Percentiles rank a stretch among this genome's conserved stretches.
These are phyloP conservation scores for Mimas tiliae DNA, from an alignment of 2,888 invertebrate species.

Conservation along the genomic window DNA sequence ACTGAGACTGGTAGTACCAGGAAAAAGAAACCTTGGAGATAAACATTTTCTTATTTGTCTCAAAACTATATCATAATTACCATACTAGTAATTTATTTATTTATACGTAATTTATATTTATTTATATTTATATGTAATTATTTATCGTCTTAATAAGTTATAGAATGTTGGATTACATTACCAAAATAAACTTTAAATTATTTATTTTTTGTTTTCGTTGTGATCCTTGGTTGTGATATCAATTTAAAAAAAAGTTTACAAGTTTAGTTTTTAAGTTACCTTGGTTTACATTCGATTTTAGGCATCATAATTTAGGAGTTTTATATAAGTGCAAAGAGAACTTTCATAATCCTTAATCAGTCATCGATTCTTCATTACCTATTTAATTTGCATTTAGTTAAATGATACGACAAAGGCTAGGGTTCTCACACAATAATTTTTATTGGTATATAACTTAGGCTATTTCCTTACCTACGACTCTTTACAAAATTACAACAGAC, in stretches of 20 bases:
- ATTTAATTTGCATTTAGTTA: neutral
- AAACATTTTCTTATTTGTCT: conserved; percentile 31
- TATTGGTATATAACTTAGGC: conserved; percentile 82
- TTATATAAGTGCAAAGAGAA: too few relatives aligned
- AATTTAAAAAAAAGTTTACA: neutral
- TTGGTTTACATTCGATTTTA: too few relatives aligned
- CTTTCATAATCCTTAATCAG: too few relatives aligned
- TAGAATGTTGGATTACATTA: conserved; percentile 49
- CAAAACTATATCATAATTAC: too few relatives aligned
- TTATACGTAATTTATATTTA: too few relatives aligned
- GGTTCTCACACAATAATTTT: conserved; percentile 78
- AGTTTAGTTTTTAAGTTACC: neutral
- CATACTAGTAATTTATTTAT: conserved; percentile 33
- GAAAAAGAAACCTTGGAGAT: conserved; percentile 51
- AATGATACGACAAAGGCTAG: conserved; percentile 13
- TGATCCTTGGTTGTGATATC: neutral
- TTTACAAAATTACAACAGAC: conserved; percentile 85
- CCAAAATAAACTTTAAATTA: conserved; percentile 39
- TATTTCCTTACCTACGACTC: conserved; percentile 82
- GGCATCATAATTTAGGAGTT: too few relatives aligned
- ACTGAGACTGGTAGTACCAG: neutral
- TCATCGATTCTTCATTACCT: too few relatives aligned
- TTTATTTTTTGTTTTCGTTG: conserved; percentile 30
- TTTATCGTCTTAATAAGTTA: conserved; percentile 43
- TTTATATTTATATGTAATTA: too few relatives aligned